A percentile compares a stretch with the other conserved stretches of the same genome.
These are phyloP conservation scores for Nymphicus hollandicus DNA, from an alignment of 2,113 vertebrate species.

Conservation along the genomic window DNA sequence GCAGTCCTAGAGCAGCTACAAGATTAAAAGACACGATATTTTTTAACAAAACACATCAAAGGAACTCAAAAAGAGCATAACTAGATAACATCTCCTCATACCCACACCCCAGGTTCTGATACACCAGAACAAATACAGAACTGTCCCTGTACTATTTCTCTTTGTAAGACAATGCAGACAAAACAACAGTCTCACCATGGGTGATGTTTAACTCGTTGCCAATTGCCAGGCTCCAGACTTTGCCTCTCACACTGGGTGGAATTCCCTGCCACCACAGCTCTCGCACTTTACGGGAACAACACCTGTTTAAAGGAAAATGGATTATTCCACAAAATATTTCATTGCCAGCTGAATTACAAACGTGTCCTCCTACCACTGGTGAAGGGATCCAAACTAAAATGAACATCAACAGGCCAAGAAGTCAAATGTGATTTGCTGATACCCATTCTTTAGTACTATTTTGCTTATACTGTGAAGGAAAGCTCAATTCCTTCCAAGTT, in stretches of 20 bases:
- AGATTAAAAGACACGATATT: background rate
- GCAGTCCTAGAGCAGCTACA: background rate
- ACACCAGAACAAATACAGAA: background rate
- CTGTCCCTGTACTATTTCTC: background rate
- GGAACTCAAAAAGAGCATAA: background rate
- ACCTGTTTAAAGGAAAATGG: conserved; percentile 66
- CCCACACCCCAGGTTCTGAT: background rate
- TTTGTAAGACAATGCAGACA: background rate
- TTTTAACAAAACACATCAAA: background rate
- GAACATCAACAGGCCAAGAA: background rate
- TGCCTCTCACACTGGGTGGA: conserved; percentile 89
- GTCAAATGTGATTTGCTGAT: fast-evolving
- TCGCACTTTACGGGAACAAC: conserved; percentile 83
- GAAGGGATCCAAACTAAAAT: background rate
- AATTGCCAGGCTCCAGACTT: conserved; percentile 91
- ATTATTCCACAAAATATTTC: background rate
- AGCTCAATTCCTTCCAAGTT: background rate
- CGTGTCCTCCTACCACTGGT: background rate
- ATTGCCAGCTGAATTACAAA: background rate
- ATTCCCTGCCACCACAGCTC: conserved; percentile 95
- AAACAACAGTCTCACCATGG: conserved; percentile 76
- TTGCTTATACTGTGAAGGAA: background rate
- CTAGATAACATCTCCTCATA: background rate
- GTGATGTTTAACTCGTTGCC: conserved; percentile 94
- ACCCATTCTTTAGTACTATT: background rate